Base-by-base conservation (phyloP, 2,888 invertebrate species). In the Urechis unicinctus region DNA sequence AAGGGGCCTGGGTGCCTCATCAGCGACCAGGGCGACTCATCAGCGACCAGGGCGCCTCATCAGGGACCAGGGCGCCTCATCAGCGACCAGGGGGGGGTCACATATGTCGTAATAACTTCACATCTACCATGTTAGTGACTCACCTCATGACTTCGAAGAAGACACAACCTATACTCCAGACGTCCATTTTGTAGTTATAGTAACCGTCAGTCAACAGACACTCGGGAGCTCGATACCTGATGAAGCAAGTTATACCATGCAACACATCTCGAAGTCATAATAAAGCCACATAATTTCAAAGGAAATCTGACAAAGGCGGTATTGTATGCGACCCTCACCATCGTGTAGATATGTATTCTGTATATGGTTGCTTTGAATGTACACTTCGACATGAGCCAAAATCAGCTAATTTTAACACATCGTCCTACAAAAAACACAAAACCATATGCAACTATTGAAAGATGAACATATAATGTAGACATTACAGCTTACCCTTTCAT, bases 131-230 rank as follows among this genome's bases (percentile, higher is more conserved):
- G 25, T 25, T 3, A 36, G 36, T 9, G 29, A 62, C 70, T 70
- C 75, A 84, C 82, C 84, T 85, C 51, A 85, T 70, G 68, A 86
- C 81, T 79, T 86, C 86, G 72, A 83, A 86, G 71, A 84, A 85
- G 29, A 86, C 85, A 70, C 86, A 86, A 4, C 86, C 86, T 1
- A 83, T 78, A 36, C 86, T 85, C 86, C 86, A 86, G 46, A 86
- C 78, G 70, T 86, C 86, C 85, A 86, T 85, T 76, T 85, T 85
- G n/a, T 84, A 82, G 0, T 83, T 83, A 69, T 86, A 86, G 70
- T 81, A 83, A 0, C 86, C 86, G 46, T 82, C 81, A 0, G 85
- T 85, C 24, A 86, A 71, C 1, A 86, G 77, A 71, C 85, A 86
- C 74, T 86, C 86, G 0, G 86, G 86, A 1, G 86, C 83, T 41